These are phyloP conservation scores for Torymus tubicola DNA, from an alignment of 2,888 invertebrate genomes.

Conservation along the genomic window DNA sequence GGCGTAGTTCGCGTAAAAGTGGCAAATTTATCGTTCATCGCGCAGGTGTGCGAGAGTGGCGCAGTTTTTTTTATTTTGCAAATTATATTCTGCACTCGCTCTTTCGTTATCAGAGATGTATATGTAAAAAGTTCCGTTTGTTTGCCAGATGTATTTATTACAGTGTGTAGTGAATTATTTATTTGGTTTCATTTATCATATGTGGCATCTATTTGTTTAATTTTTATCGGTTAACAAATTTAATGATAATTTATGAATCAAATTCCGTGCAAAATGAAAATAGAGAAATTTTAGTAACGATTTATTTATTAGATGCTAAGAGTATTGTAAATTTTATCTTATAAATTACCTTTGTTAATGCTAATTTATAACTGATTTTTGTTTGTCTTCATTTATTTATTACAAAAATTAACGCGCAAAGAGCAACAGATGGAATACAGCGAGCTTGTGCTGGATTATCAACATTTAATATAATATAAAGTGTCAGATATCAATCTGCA, in stretches of 20 bases:
- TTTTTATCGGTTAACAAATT: conserved; percentile 15
- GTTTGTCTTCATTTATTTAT: background rate
- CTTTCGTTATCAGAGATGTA: conserved; percentile 7
- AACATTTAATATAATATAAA: too few species aligned
- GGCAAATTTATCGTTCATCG: conserved; percentile 43
- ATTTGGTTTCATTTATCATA: conserved; percentile 22
- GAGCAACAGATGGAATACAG: too few species aligned
- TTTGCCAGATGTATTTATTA: conserved; percentile 23
- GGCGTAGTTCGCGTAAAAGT: conserved; percentile 20
- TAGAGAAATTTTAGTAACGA: background rate
- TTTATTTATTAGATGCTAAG: conserved; percentile 4
- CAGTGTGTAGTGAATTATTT: conserved; percentile 18
- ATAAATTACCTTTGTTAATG: background rate
- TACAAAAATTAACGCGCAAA: background rate
- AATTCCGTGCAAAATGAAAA: background rate
- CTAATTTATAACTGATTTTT: too few species aligned
- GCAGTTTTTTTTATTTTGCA: conserved; percentile 24
- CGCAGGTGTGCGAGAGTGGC: conserved; percentile 32
- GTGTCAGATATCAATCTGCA: too few species aligned
- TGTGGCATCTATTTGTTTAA: background rate
- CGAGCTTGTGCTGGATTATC: too few species aligned
- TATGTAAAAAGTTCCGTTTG: conserved; percentile 13
- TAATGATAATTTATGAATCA: conserved; percentile 30
- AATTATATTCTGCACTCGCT: conserved; percentile 13
- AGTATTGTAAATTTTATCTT: background rate